Percentiles rank a stretch among this genome's conserved stretches.
Evolutionary conservation across 2,113 vertebrate genomes (phyloP).

Genomic region (Oncorhynchus clarkii): DNA sequence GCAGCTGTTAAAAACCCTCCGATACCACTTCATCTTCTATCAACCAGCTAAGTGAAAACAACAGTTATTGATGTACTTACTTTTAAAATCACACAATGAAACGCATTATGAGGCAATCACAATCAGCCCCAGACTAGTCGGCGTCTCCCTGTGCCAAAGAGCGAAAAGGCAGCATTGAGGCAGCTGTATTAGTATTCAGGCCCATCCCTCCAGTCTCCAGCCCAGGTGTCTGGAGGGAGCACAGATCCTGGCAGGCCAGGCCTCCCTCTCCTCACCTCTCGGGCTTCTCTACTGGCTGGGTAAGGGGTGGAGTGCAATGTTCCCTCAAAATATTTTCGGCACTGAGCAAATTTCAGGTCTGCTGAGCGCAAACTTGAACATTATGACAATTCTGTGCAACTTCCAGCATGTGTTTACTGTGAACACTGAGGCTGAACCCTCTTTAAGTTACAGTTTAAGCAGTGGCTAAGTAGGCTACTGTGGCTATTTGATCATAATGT

Average conservation of each 20-base stretch:
- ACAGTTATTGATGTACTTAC: constrained; percentile 13
- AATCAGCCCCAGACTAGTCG: constrained; percentile 17
- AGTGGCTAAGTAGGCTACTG: no score
- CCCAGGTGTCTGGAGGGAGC: constrained; percentile 58
- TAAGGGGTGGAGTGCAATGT: constrained; percentile 20
- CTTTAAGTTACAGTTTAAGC: no score
- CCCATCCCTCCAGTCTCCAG: neutral
- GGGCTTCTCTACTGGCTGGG: constrained; percentile 31
- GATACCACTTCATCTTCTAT: neutral
- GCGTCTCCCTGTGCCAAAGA: constrained; percentile 20
- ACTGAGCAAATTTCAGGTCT: no score
- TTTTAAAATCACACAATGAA: constrained; percentile 39
- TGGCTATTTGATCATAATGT: no score
- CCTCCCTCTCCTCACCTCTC: constrained; percentile 2
- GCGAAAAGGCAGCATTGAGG: constrained; percentile 51
- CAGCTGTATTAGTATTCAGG: constrained; percentile 59
- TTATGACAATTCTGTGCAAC: no score
- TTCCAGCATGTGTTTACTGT: no score
- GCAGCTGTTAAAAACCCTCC: neutral
- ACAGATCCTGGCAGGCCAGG: constrained; percentile 26
- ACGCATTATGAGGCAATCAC: constrained; percentile 21
- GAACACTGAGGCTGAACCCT: no score
- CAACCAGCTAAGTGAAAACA: constrained; percentile 19
- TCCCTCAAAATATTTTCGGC: no score
- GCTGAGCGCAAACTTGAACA: no score